Base-by-base conservation (phyloP, 1,140 invertebrate species). In the Aphelenchoides besseyi region DNA sequence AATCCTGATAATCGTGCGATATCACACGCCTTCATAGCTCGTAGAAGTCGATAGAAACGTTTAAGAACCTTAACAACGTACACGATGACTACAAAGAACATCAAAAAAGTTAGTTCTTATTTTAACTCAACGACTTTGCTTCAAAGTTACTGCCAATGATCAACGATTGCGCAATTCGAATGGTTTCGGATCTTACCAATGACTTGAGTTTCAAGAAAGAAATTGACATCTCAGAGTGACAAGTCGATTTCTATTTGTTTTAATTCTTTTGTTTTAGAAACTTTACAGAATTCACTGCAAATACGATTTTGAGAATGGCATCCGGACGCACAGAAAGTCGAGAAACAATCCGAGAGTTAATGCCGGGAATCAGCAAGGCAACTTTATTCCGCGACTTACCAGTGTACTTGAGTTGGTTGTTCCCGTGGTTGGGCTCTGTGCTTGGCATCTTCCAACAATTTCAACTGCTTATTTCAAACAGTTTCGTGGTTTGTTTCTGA, bases 61-160 rank as follows among this genome's bases (percentile, higher is more conserved):
- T 83, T 87, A 0, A 63, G 86, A 36, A 77, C 79, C 26, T 82
- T 86, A 28, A 84, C 85, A 32, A 86, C 85, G 74, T 86, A 86
- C 18, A 82, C 85, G 1, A 87, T 87, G 71, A 85, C 84, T 18
- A 78, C 82, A 2, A 73, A 77, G 30, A 87, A 86, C 75, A 76
- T 87, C 62, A 86, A 85, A 75, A 78, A 80, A 68, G 85, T 86
- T 52, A 72, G 12, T 23, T 8, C 1, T 69, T 67, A 16, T 3
- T 69, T 59, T 69, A 74, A 23, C 2, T 72, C 5, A 70, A 72
- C 41, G 23, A 48, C 41, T 16, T 12, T 48, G 12, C 12, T 48
- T 48, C 23, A 85, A 3, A 84, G 79, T 68, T 82, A 30, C 37
- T 74, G 41, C 81, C 79, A 16, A 78, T 74, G 8, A 74, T 83